These are phyloP conservation scores for Pithys albifrons DNA, from an alignment of 2,113 vertebrate species.

Conservation along the genomic window DNA sequence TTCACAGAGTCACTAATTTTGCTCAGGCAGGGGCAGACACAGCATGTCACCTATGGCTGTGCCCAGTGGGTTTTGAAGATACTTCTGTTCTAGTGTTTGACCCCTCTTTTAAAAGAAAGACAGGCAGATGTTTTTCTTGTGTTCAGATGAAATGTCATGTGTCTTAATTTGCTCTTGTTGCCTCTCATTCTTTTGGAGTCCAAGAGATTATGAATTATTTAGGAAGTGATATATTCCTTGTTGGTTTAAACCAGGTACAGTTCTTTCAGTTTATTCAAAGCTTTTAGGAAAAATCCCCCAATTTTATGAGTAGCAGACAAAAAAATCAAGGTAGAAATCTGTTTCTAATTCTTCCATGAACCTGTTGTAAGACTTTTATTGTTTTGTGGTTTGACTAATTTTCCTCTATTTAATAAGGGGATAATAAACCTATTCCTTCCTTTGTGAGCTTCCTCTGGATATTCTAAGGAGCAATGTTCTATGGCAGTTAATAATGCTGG, in stretches of 20 bases:
- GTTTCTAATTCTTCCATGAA: not conserved
- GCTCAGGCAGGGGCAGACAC: not conserved
- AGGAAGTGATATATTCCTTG: not conserved
- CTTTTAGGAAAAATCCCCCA: not conserved
- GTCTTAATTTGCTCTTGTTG: not conserved
- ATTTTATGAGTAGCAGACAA: not conserved
- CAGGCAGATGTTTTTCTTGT: not conserved
- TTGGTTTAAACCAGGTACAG: not conserved
- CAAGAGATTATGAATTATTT: not conserved
- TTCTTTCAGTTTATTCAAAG: not conserved
- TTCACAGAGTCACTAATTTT: not conserved
- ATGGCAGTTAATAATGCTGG: not conserved
- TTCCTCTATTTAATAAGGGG: not conserved
- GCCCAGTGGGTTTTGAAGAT: not conserved
- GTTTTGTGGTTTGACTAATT: not conserved
- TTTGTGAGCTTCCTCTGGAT: not conserved
- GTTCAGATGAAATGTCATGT: not conserved
- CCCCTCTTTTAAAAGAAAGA: too few species aligned
- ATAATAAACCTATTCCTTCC: not conserved
- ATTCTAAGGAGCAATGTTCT: not conserved
- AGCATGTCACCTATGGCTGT: fast-evolving
- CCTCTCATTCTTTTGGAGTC: not conserved
- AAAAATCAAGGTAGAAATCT: not conserved
- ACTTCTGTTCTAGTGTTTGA: not conserved
- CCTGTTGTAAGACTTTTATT: not conserved